Evolutionary conservation across 2,888 invertebrate genomes (phyloP).

Genomic region (Chalcis sispes): DNA sequence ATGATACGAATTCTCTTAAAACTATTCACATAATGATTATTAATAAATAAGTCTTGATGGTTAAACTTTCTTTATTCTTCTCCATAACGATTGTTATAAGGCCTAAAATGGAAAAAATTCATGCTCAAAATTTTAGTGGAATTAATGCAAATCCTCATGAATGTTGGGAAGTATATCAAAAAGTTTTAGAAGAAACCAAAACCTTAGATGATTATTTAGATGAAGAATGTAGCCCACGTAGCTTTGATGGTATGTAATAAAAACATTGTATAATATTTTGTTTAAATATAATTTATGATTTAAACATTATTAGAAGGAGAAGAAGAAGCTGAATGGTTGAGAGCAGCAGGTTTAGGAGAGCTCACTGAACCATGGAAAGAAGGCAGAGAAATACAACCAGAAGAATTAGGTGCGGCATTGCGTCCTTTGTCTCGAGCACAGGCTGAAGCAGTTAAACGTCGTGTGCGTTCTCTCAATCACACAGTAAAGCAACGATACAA

Average conservation of each 20-base stretch:
- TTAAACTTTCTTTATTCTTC: slow-evolving; percentile 5
- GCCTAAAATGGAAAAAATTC: slow-evolving; percentile 68
- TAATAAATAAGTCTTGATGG: slow-evolving; percentile 16
- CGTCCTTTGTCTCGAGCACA: slow-evolving; percentile 83
- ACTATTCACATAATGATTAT: slow-evolving; percentile 12
- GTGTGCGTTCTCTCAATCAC: slow-evolving; percentile 86
- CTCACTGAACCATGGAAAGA: slow-evolving; percentile 84
- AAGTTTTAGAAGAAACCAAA: slow-evolving; percentile 79
- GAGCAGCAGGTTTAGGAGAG: slow-evolving; percentile 84
- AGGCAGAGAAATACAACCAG: slow-evolving; percentile 80
- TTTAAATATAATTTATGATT: background rate
- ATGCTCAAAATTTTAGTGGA: slow-evolving; percentile 67
- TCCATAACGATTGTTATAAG: background rate
- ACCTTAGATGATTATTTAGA: slow-evolving; percentile 79
- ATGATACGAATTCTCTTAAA: background rate
- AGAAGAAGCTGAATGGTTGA: slow-evolving; percentile 86
- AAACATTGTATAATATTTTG: background rate
- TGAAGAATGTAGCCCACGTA: slow-evolving; percentile 78
- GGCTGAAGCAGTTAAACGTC: slow-evolving; percentile 85
- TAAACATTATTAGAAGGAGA: slow-evolving; percentile 80
- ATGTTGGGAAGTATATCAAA: slow-evolving; percentile 83
- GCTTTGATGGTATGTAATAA: slow-evolving; percentile 69
- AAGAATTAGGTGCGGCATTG: slow-evolving; percentile 78
- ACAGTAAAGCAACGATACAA: slow-evolving; percentile 81
- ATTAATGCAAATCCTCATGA: slow-evolving; percentile 79